A percentile compares a stretch with the other conserved stretches of the same genome.
Conservation (phyloP, 2,888 invertebrate species). For the Shargacucullia verbasci region DNA sequence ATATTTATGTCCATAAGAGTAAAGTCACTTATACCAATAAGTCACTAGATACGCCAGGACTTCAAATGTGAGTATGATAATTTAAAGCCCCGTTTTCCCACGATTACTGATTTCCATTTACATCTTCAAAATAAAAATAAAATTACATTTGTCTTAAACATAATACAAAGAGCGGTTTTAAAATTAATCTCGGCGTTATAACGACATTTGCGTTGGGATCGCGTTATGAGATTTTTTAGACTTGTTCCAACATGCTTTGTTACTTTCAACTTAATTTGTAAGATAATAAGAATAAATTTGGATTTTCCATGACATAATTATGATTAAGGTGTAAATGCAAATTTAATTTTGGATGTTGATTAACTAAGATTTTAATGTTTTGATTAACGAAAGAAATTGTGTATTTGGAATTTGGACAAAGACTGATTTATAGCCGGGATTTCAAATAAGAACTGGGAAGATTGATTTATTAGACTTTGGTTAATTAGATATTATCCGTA, state of each 20-base stretch:
- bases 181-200: conserved; percentile 15
- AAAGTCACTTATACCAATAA: too few species aligned
- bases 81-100: too few species aligned
- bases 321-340: conserved; percentile 19
- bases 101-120: too few species aligned
- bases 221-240: conserved; percentile 26
- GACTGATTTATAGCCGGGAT: background rate
- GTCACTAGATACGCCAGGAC: too few species aligned
- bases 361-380: conserved; percentile 1
- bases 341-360: conserved; percentile 10
- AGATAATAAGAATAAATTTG: conserved; percentile 35
- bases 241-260: conserved; percentile 32
- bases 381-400: background rate
- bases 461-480: background rate
- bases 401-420: background rate
- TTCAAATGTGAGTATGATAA: too few species aligned
- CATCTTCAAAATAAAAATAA: too few species aligned
- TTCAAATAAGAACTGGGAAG: background rate
- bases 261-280: conserved; percentile 40
- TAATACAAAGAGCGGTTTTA: conserved; percentile 11
- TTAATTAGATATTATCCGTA: too few species aligned
- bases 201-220: conserved; percentile 10
- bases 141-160: conserved; percentile 2
- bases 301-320: conserved; percentile 5
- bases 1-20: too few species aligned